A percentile compares a stretch with the other conserved stretches of the same genome.
phyloP scores from a whole-genome alignment of 2,888 invertebrate genomes.

The Drosophila mulleri region DNA sequence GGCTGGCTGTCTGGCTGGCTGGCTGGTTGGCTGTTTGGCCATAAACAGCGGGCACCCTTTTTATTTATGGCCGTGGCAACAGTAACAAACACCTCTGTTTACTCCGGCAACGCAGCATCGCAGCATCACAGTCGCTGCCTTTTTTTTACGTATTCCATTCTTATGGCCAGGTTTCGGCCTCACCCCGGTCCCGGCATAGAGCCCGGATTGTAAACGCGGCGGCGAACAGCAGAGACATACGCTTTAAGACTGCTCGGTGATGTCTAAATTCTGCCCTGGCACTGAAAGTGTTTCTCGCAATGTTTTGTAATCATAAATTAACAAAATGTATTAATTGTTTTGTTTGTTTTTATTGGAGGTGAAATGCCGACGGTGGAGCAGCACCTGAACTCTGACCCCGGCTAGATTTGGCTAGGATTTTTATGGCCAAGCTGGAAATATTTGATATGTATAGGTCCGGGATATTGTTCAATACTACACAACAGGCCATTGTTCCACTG shows the following conservation, averaged over 20 bases:
- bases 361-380: conserved; percentile 60
- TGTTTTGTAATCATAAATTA: conserved; percentile 83
- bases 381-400: conserved; percentile 21
- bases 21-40: conserved; percentile 46
- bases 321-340: conserved; percentile 83
- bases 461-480: conserved; percentile 6
- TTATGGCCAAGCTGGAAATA: conserved; percentile 22
- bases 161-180: conserved; percentile 34
- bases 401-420: conserved; percentile 19
- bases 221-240: conserved; percentile 34
- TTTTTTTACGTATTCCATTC: conserved; percentile 15
- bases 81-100: conserved; percentile 80
- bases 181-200: conserved; percentile 14
- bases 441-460: conserved; percentile 1
- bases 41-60: conserved; percentile 81
- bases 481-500: conserved; percentile 19
- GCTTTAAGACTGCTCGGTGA: conserved; percentile 65
- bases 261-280: conserved; percentile 73
- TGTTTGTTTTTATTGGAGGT: conserved; percentile 79
- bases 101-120: conserved; percentile 45
- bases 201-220: conserved; percentile 54
- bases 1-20: conserved; percentile 35
- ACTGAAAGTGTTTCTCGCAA: conserved; percentile 78
- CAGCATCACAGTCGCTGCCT: conserved; percentile 9
- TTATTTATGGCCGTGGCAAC: conserved; percentile 75